phyloP scores from a whole-genome alignment of 2,113 vertebrate species.

The Hippocampus guttulatus region DNA sequence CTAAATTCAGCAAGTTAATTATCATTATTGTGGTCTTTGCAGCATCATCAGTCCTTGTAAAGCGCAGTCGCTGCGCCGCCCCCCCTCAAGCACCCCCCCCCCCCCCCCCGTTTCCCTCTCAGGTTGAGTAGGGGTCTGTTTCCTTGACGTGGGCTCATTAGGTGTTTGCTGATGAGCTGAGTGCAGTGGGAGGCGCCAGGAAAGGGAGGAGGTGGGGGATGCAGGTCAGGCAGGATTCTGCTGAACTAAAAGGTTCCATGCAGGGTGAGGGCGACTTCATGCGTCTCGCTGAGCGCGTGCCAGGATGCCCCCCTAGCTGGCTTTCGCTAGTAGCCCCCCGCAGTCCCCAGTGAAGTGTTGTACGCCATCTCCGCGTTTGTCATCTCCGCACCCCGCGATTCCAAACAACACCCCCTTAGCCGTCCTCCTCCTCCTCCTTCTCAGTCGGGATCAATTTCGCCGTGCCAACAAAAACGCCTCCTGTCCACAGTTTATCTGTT shows the following conservation, averaged over 20 bases:
- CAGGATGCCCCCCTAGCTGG: conserved; percentile 84
- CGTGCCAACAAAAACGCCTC: conserved; percentile 27
- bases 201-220: conserved; percentile 73
- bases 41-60: conserved; percentile 99
- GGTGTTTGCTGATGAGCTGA: conserved; percentile 94
- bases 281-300: conserved; percentile 82
- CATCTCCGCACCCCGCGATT: conserved; percentile 66
- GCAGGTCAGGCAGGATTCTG: conserved; percentile 94
- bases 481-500: conserved; percentile 61
- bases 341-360: conserved; percentile 66
- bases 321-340: conserved; percentile 71
- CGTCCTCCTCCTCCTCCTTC: conserved; percentile 10
- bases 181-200: conserved; percentile 67
- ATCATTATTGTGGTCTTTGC: conserved; percentile 99
- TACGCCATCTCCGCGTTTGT: conserved; percentile 78
- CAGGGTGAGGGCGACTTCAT: conserved; percentile 86
- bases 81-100: conserved; percentile 66
- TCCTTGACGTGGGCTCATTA: conserved; percentile 93
- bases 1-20: conserved; percentile 99
- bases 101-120: conserved; percentile 75
- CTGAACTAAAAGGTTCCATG: conserved; percentile 95
- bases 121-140: conserved; percentile 84
- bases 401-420: conserved; percentile 31
- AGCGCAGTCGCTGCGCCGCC: conserved; percentile 79
- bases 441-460: conserved; percentile 47